phyloP scores from a whole-genome alignment of 2,113 vertebrate species.

The Prinia subflava region DNA sequence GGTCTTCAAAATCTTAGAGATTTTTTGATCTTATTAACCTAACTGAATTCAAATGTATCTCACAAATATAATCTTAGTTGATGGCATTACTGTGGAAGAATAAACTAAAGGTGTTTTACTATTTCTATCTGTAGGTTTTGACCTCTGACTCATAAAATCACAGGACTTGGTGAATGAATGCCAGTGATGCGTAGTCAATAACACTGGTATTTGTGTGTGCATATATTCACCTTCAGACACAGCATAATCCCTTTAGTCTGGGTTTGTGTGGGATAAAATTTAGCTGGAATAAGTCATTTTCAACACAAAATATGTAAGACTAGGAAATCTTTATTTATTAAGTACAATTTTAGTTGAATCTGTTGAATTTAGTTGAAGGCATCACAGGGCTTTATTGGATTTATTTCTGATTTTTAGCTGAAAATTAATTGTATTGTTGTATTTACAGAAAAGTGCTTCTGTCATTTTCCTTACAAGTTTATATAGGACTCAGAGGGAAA shows the following conservation, averaged over 20 bases:
- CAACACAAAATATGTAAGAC: not conserved
- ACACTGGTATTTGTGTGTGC: accelerated
- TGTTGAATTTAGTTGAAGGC: too few relatives aligned
- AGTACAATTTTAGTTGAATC: not conserved
- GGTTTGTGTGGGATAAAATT: not conserved
- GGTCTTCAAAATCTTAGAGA: not conserved
- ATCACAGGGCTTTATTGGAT: not conserved
- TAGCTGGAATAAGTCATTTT: not conserved
- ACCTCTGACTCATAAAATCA: not conserved
- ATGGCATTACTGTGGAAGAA: not conserved
- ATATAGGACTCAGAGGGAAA: not conserved
- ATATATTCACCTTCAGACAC: not conserved
- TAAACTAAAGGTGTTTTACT: not conserved
- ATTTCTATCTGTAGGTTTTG: not conserved
- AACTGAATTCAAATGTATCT: not conserved
- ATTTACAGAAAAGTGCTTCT: not conserved
- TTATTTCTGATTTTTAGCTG: not conserved
- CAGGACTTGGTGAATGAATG: not conserved
- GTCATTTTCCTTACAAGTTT: not conserved
- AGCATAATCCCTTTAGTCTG: accelerated
- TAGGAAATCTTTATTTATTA: not conserved
- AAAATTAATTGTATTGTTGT: not conserved
- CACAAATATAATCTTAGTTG: not conserved
- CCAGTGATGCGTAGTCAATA: not conserved
- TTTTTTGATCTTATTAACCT: not conserved